Evolutionary conservation across 2,797 vertebrate species (phyloP), one percentile per base, ranked within the genome.

Genomic region (Anguilla megastoma): DNA sequence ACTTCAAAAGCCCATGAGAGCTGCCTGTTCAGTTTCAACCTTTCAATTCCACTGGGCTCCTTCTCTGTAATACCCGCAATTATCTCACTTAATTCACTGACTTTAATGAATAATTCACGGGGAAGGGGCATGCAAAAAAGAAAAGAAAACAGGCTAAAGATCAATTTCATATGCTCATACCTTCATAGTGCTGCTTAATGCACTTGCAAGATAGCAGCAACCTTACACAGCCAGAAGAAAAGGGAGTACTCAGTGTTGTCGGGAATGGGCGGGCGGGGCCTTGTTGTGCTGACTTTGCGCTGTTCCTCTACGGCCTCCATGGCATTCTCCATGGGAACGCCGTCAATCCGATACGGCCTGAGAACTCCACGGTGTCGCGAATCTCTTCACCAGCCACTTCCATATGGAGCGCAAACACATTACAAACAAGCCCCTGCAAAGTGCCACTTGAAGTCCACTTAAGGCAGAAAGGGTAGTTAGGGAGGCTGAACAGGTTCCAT

Each of bases 251-350:
- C 45, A 33, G 76, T 88, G 85, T 24, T 85, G 88, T 89, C 27
- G 85, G 63, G 80, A 79, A 87, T 82, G 80, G 45, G 87, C 83
- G 50, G 91, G 89, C 90, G 91, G 91, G 90, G 88, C 91, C 89
- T 87, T 89, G 56, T 85, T 76, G 86, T 88, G 94, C 94, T 93
- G 92, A 93, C 45, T 76, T 85, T 85, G 41, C 45, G 7, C 5
- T 50, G 6, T 50, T 48, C 79, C 41, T 10, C 6, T 48, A 82
- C 24, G 79, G 79, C 79, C 4, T 45, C 41, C 8, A 3, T 30
- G 21, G 45, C 74, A 79, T 21, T 50, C 79, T 24, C 41, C 5
- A 82, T 1, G 24, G 12, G 45, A 82, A 50, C 21, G 79, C 79
- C 36, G 79, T 82, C 50, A 14, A 24, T 33, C 48, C 27, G 50